Evolutionary conservation across 2,888 invertebrate genomes (phyloP).

Genomic region (Aphodius sticticus): DNA sequence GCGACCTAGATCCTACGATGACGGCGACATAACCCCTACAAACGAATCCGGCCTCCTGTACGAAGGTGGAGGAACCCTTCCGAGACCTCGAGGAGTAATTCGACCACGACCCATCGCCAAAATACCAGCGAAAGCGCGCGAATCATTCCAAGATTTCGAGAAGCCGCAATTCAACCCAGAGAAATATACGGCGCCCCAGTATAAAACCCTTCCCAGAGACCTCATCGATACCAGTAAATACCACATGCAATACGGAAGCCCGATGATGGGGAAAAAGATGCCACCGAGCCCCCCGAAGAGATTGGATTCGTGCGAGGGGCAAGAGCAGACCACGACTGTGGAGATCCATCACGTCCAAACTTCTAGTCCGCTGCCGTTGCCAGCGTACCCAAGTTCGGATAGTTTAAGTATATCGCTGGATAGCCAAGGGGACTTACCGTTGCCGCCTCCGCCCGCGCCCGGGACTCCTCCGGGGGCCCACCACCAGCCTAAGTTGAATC

Average conservation of each 20-base stretch:
- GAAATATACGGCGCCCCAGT: constrained; percentile 59
- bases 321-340: constrained; percentile 59
- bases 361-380: constrained; percentile 68
- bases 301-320: constrained; percentile 54
- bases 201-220: constrained; percentile 64
- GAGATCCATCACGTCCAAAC: constrained; percentile 61
- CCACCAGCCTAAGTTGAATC: constrained; percentile 60
- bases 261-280: constrained; percentile 78
- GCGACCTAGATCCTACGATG: constrained; percentile 78
- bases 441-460: constrained; percentile 71
- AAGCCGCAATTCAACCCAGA: constrained; percentile 60
- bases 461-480: constrained; percentile 68
- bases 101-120: constrained; percentile 85
- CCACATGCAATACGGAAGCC: constrained; percentile 62
- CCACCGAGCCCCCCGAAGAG: constrained; percentile 85
- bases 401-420: constrained; percentile 69
- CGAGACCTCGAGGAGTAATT: constrained; percentile 82
- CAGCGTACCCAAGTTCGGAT: constrained; percentile 72
- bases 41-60: constrained; percentile 70
- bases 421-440: constrained; percentile 66
- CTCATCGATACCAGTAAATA: constrained; percentile 62
- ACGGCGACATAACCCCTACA: constrained; percentile 90
- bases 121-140: constrained; percentile 67
- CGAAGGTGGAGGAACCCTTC: constrained; percentile 86
- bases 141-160: constrained; percentile 60